A percentile compares a stretch with the other conserved stretches of the same genome.
Conservation (phyloP, 2,797 vertebrate species). For the Typhlichthys subterraneus region DNA sequence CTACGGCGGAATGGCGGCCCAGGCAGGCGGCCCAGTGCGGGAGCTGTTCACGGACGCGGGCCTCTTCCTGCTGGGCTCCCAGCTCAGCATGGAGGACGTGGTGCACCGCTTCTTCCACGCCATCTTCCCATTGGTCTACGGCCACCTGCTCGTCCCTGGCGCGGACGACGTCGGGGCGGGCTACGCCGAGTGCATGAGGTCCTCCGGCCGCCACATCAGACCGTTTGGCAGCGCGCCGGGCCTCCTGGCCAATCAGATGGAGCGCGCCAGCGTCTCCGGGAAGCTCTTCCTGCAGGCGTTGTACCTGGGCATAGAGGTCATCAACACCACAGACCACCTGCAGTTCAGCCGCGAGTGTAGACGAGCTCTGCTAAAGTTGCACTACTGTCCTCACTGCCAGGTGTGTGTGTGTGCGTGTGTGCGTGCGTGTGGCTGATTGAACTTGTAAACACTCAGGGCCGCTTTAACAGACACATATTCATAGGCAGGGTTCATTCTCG, state of each 20-base stretch:
- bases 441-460: too few species aligned
- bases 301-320: constrained; percentile 88
- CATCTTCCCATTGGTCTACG: constrained; percentile 86
- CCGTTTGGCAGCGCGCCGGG: constrained; percentile 78
- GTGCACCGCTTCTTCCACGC: constrained; percentile 85
- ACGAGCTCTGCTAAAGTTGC: constrained; percentile 84
- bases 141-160: constrained; percentile 77
- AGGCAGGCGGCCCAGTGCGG: constrained; percentile 58
- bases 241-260: constrained; percentile 74
- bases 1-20: constrained; percentile 75
- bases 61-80: constrained; percentile 86
- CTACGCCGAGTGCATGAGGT: constrained; percentile 81
- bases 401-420: constrained; percentile 30
- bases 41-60: constrained; percentile 86
- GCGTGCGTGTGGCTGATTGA: constrained; percentile 6
- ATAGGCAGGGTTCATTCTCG: too few species aligned
- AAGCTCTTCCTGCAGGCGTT: constrained; percentile 85
- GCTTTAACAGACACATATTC: too few species aligned
- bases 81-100: constrained; percentile 77
- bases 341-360: constrained; percentile 84
- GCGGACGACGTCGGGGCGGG: constrained; percentile 66
- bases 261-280: constrained; percentile 72
- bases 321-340: constrained; percentile 89
- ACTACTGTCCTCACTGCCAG: constrained; percentile 87
- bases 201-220: constrained; percentile 58